Percentiles rank a stretch among this genome's conserved stretches.
Evolutionary conservation across 2,797 vertebrate species (phyloP).

Genomic region (Amblyopsis hoosieri): DNA sequence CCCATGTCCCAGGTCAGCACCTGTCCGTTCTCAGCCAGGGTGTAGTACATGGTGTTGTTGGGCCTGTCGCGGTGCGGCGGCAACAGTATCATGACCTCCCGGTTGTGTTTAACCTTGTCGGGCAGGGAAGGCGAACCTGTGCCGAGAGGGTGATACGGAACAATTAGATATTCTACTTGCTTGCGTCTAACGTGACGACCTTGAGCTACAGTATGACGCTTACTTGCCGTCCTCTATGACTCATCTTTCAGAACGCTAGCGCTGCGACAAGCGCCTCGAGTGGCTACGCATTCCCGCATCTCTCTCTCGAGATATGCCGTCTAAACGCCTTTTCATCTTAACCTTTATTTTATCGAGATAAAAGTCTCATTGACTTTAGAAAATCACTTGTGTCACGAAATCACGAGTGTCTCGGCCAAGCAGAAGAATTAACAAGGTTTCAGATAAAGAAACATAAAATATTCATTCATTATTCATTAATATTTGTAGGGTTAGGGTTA

Average conservation of each 20-base stretch:
- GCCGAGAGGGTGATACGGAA: not conserved
- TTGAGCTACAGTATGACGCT: not conserved
- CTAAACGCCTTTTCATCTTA: too few relatives aligned
- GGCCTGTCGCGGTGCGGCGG: slow-evolving; percentile 91
- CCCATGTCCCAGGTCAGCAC: slow-evolving; percentile 61
- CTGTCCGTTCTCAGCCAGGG: slow-evolving; percentile 94
- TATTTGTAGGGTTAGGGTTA: too few relatives aligned
- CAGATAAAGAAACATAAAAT: too few relatives aligned
- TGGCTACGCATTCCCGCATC: not conserved
- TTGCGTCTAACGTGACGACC: not conserved
- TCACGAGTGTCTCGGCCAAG: too few relatives aligned
- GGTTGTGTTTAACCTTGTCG: slow-evolving; percentile 95
- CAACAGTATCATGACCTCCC: slow-evolving; percentile 94
- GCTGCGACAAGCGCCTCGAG: not conserved
- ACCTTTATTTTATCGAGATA: too few relatives aligned
- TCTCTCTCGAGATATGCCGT: too few relatives aligned
- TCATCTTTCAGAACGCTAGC: not conserved
- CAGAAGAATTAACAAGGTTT: too few relatives aligned
- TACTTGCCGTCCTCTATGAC: not conserved
- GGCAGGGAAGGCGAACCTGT: slow-evolving; percentile 95
- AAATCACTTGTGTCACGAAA: too few relatives aligned
- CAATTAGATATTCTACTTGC: not conserved
- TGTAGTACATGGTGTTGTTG: slow-evolving; percentile 94
- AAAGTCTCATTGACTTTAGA: too few relatives aligned
- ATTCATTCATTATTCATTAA: too few relatives aligned